phyloP scores from a whole-genome alignment of 2,113 vertebrate genomes.

The Pachyramphus minor region DNA sequence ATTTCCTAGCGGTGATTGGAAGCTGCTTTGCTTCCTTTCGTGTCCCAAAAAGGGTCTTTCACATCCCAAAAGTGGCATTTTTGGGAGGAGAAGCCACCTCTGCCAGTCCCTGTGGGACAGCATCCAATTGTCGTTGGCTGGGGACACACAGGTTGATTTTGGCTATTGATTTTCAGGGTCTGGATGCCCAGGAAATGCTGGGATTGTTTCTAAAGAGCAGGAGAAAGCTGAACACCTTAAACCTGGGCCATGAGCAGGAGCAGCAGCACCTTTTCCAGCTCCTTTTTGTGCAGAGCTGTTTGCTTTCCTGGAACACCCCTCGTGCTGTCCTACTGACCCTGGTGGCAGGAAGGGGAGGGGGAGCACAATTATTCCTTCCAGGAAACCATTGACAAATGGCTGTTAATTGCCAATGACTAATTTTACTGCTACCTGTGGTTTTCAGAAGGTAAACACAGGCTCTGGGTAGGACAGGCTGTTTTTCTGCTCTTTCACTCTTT shows the following conservation, averaged over 20 bases:
- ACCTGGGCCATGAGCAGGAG: background rate
- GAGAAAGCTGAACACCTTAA: background rate
- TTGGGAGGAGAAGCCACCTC: background rate
- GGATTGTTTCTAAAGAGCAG: background rate
- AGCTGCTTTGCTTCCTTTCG: background rate
- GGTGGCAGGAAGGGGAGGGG: slow-evolving; percentile 36
- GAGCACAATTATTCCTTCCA: slow-evolving; percentile 25
- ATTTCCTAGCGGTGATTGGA: background rate
- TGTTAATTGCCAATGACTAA: slow-evolving; percentile 59
- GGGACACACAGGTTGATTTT: background rate
- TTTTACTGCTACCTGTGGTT: slow-evolving; percentile 62
- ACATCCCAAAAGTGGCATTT: background rate
- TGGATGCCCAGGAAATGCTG: background rate
- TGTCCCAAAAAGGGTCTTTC: background rate
- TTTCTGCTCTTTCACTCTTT: background rate
- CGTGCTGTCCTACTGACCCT: background rate
- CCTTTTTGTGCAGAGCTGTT: background rate
- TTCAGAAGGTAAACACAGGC: slow-evolving; percentile 38
- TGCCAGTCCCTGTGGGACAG: background rate
- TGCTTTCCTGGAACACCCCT: slow-evolving; percentile 26
- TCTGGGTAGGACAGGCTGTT: background rate
- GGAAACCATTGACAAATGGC: slow-evolving; percentile 47
- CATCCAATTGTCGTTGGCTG: background rate
- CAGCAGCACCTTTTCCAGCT: background rate
- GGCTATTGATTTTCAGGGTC: background rate